phyloP scores from a whole-genome alignment of 2,113 vertebrate genomes.

The Gambusia affinis region DNA sequence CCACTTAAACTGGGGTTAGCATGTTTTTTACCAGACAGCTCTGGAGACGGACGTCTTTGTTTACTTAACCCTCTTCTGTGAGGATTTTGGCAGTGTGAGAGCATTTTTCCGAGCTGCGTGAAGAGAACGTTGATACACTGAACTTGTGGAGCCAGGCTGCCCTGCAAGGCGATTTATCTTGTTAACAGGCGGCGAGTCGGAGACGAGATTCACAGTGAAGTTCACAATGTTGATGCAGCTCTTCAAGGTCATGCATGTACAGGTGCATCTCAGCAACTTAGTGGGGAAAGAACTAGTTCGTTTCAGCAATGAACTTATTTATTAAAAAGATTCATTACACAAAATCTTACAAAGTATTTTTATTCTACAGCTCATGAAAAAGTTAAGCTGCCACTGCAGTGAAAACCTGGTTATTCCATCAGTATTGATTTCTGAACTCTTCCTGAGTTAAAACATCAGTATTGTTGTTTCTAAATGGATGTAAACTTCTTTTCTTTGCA shows the following conservation, averaged over 20 bases:
- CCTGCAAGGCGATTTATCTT: slow-evolving; percentile 5
- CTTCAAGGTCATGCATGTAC: not conserved
- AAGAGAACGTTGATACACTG: slow-evolving; percentile 25
- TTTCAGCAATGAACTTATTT: not conserved
- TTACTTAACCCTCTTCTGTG: not conserved
- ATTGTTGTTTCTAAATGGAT: no score
- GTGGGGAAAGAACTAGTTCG: not conserved
- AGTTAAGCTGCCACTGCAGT: no score
- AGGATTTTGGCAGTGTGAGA: not conserved
- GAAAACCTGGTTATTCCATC: no score
- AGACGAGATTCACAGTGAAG: not conserved
- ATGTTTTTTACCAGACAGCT: not conserved
- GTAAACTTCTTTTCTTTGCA: no score
- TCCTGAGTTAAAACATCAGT: no score
- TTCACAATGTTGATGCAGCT: not conserved
- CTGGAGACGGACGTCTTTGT: not conserved
- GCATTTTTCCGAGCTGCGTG: slow-evolving; percentile 3
- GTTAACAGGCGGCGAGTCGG: not conserved
- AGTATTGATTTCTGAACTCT: no score
- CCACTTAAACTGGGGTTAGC: not conserved
- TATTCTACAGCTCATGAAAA: no score
- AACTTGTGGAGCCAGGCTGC: slow-evolving; percentile 18
- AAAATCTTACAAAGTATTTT: no score
- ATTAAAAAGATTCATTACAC: no score
- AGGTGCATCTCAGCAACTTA: no score